Evolutionary conservation across 2,113 vertebrate species (phyloP).

Genomic region (Hemiscyllium ocellatum): DNA sequence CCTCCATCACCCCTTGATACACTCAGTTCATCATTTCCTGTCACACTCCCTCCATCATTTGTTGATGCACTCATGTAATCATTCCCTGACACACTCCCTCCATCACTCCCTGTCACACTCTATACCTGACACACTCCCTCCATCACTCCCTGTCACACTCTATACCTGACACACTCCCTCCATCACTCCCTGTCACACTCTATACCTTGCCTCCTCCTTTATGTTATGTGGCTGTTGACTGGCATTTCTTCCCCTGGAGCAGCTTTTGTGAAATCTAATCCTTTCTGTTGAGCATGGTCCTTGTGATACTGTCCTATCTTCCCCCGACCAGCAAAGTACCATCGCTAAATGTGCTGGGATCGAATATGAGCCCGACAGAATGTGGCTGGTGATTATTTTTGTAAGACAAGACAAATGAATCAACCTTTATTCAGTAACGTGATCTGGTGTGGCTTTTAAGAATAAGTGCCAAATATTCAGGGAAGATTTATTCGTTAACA

Average conservation of each 20-base stretch:
- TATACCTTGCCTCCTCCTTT: too few species aligned
- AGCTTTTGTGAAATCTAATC: background rate
- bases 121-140: background rate
- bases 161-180: background rate
- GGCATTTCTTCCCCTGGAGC: background rate
- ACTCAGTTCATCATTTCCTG: background rate
- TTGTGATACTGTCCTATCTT: background rate
- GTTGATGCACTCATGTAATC: too few species aligned
- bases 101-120: background rate
- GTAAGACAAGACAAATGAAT: background rate
- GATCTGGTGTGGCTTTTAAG: background rate
- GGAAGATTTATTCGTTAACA: background rate
- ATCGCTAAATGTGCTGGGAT: background rate
- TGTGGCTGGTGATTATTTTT: background rate
- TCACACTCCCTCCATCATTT: background rate
- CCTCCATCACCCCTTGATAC: background rate
- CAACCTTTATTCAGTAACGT: background rate
- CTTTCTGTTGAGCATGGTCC: background rate
- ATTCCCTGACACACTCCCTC: background rate
- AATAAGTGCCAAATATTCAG: background rate
- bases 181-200: background rate
- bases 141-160: background rate
- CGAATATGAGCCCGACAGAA: background rate
- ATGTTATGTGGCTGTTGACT: too few species aligned
- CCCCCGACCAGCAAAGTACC: background rate